These are phyloP conservation scores for Chelon labrosus DNA, from an alignment of 2,797 vertebrate genomes.

Conservation along the genomic window DNA sequence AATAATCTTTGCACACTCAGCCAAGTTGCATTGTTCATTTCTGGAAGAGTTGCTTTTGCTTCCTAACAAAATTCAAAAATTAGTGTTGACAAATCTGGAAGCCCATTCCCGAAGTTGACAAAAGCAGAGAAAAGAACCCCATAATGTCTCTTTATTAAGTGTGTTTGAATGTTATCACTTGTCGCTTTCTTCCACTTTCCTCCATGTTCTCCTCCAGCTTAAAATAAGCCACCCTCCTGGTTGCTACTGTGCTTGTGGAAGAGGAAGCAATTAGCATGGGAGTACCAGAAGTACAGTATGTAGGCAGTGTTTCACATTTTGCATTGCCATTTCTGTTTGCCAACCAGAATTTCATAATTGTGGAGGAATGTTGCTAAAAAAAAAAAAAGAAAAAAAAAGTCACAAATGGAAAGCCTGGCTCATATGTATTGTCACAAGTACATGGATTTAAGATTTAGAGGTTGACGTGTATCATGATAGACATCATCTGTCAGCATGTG, in stretches of 20 bases:
- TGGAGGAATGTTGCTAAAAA: background rate
- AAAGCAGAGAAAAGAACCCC: background rate
- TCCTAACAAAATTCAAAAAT: background rate
- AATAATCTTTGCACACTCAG: background rate
- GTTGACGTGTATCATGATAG: too few relatives aligned
- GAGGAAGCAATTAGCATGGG: background rate
- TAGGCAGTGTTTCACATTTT: background rate
- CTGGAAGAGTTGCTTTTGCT: background rate
- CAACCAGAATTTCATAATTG: background rate
- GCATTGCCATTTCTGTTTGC: background rate
- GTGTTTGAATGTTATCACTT: background rate
- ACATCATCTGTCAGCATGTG: too few relatives aligned
- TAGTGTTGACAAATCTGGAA: background rate
- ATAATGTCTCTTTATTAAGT: background rate
- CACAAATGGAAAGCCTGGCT: too few relatives aligned
- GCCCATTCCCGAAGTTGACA: background rate
- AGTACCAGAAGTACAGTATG: background rate
- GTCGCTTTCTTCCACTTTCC: background rate
- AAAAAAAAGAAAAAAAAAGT: too few relatives aligned
- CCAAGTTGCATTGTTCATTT: background rate
- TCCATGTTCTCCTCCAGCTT: background rate
- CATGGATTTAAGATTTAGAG: too few relatives aligned
- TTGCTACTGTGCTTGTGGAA: conserved; percentile 2
- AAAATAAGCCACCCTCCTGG: background rate
- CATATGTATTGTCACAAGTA: too few relatives aligned